phyloP scores from a whole-genome alignment of 2,113 vertebrate species.

The Pangasianodon hypophthalmus region DNA sequence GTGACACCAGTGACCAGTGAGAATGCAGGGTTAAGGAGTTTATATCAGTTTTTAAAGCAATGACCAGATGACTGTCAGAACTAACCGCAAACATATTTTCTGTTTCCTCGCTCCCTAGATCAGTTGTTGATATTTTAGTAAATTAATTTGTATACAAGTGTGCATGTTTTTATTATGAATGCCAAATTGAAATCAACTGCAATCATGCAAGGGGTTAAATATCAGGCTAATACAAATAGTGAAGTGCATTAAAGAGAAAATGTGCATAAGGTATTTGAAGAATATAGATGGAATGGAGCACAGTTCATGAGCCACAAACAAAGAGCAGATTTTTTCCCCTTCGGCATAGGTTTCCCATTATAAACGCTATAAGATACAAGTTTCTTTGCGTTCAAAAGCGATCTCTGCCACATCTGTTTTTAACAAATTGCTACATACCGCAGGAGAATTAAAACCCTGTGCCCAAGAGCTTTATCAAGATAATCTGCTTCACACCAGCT shows the following conservation, averaged over 20 bases:
- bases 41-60: not conserved
- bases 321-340: not conserved
- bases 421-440: not conserved
- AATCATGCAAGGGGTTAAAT: not conserved
- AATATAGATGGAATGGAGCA: not conserved
- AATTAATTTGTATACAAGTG: not conserved
- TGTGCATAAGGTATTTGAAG: not conserved
- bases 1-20: not conserved
- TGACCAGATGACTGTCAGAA: not conserved
- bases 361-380: not conserved
- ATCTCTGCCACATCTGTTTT: conserved; percentile 8
- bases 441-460: conserved; percentile 4
- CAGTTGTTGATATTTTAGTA: not conserved
- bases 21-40: not conserved
- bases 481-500: not conserved
- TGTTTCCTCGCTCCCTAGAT: not conserved
- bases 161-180: not conserved
- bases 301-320: not conserved
- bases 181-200: not conserved
- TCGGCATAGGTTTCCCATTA: not conserved
- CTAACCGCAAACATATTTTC: not conserved
- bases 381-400: not conserved
- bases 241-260: not conserved
- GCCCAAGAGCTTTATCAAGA: not conserved
- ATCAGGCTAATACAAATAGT: not conserved